These are phyloP conservation scores for Idaea straminata DNA, from an alignment of 2,888 invertebrate species.

Conservation along the genomic window DNA sequence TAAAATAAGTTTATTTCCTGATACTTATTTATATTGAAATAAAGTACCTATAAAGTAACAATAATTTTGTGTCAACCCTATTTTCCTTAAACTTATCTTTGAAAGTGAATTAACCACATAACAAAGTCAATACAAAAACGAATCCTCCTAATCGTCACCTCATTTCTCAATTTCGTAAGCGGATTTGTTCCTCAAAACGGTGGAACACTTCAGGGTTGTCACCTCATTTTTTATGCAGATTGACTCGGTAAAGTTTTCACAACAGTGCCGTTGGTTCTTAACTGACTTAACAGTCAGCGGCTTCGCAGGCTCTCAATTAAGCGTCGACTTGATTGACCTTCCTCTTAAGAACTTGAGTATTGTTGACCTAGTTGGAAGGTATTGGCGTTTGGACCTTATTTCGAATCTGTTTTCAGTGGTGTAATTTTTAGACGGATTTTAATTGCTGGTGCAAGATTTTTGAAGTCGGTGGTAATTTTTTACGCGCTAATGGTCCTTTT, in stretches of 20 bases:
- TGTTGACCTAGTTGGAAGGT: constrained; percentile 42
- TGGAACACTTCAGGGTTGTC: constrained; percentile 38
- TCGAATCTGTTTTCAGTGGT: constrained; percentile 28
- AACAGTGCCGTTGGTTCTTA: constrained; percentile 39
- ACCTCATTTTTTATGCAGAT: constrained; percentile 61
- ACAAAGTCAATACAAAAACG: constrained; percentile 12
- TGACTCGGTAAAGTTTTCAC: constrained; percentile 51
- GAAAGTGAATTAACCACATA: background rate
- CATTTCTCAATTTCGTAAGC: constrained; percentile 31
- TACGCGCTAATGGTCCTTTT: background rate
- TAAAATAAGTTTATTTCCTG: too few relatives aligned
- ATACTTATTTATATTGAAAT: too few relatives aligned
- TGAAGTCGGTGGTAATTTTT: background rate
- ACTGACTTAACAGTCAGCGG: constrained; percentile 44
- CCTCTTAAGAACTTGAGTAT: constrained; percentile 38
- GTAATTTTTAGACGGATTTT: constrained; percentile 11
- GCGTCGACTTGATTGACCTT: constrained; percentile 45
- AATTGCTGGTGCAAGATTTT: background rate
- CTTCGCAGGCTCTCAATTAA: constrained; percentile 42
- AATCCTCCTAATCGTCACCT: constrained; percentile 14
- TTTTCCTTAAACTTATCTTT: background rate
- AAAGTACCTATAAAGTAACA: background rate
- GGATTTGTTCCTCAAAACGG: constrained; percentile 44
- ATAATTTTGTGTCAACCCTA: background rate
- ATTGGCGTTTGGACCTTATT: constrained; percentile 29